phyloP scores from a whole-genome alignment of 2,113 vertebrate species.

The Myrmophylax atrothorax region DNA sequence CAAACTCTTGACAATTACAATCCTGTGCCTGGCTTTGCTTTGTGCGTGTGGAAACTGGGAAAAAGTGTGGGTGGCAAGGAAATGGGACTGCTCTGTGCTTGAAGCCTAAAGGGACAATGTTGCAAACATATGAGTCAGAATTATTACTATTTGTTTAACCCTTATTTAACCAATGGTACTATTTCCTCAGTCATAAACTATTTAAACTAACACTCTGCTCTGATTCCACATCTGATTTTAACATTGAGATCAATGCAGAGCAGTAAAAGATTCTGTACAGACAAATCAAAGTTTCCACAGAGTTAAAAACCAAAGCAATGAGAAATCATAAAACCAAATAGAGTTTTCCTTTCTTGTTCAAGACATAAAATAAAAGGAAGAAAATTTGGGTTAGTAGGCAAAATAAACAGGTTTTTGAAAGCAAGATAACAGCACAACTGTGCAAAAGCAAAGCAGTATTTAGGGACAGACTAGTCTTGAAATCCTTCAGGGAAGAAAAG shows the following conservation, averaged over 20 bases:
- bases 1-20: constrained; percentile 5
- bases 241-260: background rate
- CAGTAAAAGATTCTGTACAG: background rate
- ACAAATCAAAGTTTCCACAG: background rate
- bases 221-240: background rate
- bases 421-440: background rate
- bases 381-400: background rate
- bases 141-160: constrained; percentile 19
- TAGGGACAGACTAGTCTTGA: background rate
- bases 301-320: background rate
- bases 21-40: constrained; percentile 19
- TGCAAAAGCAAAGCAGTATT: background rate
- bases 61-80: constrained; percentile 50
- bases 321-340: background rate
- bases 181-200: background rate
- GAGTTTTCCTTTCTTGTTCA: background rate
- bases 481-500: background rate
- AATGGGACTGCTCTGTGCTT: background rate
- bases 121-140: constrained; percentile 32
- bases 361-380: background rate
- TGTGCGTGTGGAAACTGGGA: background rate
- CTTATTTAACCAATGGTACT: background rate
- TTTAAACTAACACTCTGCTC: background rate
- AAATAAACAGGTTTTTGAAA: background rate
- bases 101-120: constrained; percentile 29